Percentiles rank a stretch among this genome's conserved stretches.
phyloP scores from a whole-genome alignment of 2,888 invertebrate species.

The Tachystola acroxantha region DNA sequence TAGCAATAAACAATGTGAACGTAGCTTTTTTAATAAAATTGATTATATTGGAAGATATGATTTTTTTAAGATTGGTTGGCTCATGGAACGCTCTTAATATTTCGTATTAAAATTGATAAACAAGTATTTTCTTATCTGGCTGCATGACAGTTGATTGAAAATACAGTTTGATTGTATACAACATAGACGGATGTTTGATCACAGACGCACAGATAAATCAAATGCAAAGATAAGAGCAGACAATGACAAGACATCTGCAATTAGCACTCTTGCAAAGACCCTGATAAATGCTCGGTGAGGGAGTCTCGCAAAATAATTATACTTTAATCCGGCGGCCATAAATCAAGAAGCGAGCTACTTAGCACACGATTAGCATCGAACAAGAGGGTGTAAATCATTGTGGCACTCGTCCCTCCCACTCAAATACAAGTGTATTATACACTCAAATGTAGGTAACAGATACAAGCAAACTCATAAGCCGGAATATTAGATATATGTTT shows the following conservation, averaged over 20 bases:
- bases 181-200: too few species aligned
- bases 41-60: too few species aligned
- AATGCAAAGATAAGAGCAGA: conserved; percentile 12
- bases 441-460: background rate
- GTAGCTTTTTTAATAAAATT: too few species aligned
- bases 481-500: too few species aligned
- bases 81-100: too few species aligned
- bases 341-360: conserved; percentile 44
- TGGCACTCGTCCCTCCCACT: conserved; percentile 18
- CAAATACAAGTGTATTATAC: conserved; percentile 4
- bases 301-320: conserved; percentile 36
- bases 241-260: conserved; percentile 23
- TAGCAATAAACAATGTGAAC: too few species aligned
- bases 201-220: conserved; percentile 18
- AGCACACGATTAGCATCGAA: conserved; percentile 70
- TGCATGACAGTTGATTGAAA: too few species aligned
- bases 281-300: conserved; percentile 16
- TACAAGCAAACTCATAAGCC: too few species aligned
- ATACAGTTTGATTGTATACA: too few species aligned
- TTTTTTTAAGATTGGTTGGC: too few species aligned
- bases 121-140: too few species aligned
- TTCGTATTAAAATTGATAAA: too few species aligned
- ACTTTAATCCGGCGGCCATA: conserved; percentile 39
- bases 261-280: conserved; percentile 17
- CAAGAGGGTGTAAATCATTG: conserved; percentile 63